phyloP scores from a whole-genome alignment of 2,888 invertebrate genomes.

The Pseudeuparius sepicola region DNA sequence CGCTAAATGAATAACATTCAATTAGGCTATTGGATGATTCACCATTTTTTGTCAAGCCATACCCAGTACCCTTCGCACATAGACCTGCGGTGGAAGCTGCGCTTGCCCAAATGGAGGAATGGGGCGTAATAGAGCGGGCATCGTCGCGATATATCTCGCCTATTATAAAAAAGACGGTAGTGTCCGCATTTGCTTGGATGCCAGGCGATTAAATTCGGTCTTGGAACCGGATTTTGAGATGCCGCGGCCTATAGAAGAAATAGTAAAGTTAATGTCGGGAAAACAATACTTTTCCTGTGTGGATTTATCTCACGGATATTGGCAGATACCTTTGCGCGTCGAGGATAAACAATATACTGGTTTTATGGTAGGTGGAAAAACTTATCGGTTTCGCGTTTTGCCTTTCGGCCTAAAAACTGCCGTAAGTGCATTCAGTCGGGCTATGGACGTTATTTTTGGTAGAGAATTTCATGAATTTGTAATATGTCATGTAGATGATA shows the following conservation, averaged over 20 bases:
- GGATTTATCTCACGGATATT: slow-evolving; percentile 17
- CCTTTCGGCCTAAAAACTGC: slow-evolving; percentile 27
- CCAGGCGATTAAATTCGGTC: slow-evolving; percentile 13
- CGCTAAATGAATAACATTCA: slow-evolving; percentile 8
- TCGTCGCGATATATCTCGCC: slow-evolving; percentile 14
- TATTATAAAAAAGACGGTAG: slow-evolving; percentile 14
- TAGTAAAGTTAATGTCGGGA: slow-evolving; percentile 14
- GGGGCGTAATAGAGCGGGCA: slow-evolving; percentile 10
- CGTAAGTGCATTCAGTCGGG: slow-evolving; percentile 21
- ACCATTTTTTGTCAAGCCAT: slow-evolving; percentile 9
- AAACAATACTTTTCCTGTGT: not conserved
- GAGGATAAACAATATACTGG: slow-evolving; percentile 19
- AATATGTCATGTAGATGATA: slow-evolving; percentile 29
- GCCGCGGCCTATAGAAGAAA: slow-evolving; percentile 20
- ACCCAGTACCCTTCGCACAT: slow-evolving; percentile 12
- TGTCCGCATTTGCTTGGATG: slow-evolving; percentile 15
- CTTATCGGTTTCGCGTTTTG: slow-evolving; percentile 28
- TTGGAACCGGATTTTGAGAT: slow-evolving; percentile 28
- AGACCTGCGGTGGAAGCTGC: slow-evolving; percentile 7
- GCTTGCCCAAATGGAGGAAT: slow-evolving; percentile 12
- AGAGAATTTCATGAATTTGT: slow-evolving; percentile 24
- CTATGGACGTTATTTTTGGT: slow-evolving; percentile 20
- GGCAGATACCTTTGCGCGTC: slow-evolving; percentile 19
- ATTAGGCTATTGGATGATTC: slow-evolving; percentile 8
- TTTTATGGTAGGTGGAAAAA: slow-evolving; percentile 19